phyloP scores from a whole-genome alignment of 2,113 vertebrate genomes.

The Corythornis vintsioides region DNA sequence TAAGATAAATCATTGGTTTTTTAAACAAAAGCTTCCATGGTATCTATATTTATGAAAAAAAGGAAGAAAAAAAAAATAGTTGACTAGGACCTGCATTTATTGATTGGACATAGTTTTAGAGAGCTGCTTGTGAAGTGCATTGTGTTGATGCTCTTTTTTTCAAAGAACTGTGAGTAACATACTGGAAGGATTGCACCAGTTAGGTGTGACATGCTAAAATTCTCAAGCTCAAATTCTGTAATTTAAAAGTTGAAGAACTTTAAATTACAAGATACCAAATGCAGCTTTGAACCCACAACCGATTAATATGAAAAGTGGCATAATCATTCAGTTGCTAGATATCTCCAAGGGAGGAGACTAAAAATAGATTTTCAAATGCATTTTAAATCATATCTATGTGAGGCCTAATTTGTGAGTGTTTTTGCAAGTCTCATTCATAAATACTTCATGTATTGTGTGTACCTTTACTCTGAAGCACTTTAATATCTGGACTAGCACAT shows the following conservation, averaged over 20 bases:
- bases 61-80: not conserved
- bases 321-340: not conserved
- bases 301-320: not conserved
- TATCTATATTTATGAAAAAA: not conserved
- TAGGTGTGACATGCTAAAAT: not conserved
- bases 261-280: not conserved
- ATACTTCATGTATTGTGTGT: not conserved
- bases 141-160: not conserved
- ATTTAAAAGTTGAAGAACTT: not conserved
- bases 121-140: not conserved
- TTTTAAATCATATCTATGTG: not conserved
- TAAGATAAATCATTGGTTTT: not conserved
- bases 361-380: not conserved
- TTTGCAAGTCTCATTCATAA: not conserved
- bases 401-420: not conserved
- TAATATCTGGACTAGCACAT: not conserved
- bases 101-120: not conserved
- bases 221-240: not conserved
- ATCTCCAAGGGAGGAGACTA: not conserved
- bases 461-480: not conserved
- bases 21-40: not conserved
- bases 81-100: not conserved
- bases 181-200: not conserved
- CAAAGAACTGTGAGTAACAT: not conserved
- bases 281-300: not conserved